phyloP scores from a whole-genome alignment of 2,888 invertebrate species.

The Aspidiotus destructor region DNA sequence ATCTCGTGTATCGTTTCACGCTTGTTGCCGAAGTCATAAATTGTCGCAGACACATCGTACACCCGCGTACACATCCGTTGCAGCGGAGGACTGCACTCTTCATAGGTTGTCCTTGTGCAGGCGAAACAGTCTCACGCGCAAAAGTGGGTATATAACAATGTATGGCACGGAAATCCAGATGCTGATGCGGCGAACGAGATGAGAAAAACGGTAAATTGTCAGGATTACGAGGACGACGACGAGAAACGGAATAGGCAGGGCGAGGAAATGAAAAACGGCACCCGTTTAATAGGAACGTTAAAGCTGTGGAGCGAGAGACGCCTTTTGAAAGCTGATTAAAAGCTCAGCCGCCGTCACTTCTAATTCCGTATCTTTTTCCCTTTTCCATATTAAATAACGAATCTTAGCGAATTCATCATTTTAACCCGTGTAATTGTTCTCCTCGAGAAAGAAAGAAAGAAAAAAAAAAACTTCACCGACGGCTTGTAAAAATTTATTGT shows the following conservation, averaged over 20 bases:
- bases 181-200: constrained; percentile 1
- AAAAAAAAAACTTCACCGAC: background rate
- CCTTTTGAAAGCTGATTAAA: constrained; percentile 32
- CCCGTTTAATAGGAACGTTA: constrained; percentile 28
- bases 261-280: constrained; percentile 16
- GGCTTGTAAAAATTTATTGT: constrained; percentile 4
- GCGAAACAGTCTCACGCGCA: too few relatives aligned
- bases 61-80: background rate
- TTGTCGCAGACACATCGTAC: background rate
- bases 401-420: constrained; percentile 32
- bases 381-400: constrained; percentile 29
- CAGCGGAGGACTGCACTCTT: background rate
- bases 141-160: too few relatives aligned
- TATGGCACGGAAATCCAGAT: background rate
- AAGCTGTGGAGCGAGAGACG: constrained; percentile 18
- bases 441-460: background rate
- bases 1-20: constrained; percentile 2
- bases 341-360: constrained; percentile 33
- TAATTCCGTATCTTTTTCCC: constrained; percentile 30
- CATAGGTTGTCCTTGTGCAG: background rate
- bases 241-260: background rate
- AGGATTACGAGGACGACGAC: constrained; percentile 11
- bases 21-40: constrained; percentile 4
- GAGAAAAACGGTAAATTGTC: constrained; percentile 21
- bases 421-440: constrained; percentile 32